Evolutionary conservation across 2,113 vertebrate species (phyloP).

Genomic region (Corythornis madagascariensis): DNA sequence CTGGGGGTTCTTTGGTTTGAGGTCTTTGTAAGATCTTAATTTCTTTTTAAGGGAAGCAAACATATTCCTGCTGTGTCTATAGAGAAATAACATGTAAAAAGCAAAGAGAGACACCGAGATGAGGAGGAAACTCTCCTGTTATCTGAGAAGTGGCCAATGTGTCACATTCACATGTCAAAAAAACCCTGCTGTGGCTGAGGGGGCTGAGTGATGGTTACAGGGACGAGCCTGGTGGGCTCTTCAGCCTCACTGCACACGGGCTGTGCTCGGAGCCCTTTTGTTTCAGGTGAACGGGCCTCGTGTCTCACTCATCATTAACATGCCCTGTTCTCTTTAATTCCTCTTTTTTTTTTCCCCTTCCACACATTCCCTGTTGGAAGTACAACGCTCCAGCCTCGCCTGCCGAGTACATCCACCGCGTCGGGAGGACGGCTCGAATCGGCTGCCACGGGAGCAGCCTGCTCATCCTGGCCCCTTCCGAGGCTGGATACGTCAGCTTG

Average conservation of each 20-base stretch:
- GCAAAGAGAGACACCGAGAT: slow-evolving; percentile 40
- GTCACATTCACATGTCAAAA: slow-evolving; percentile 63
- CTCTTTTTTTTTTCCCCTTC: background rate
- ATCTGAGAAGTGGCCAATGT: slow-evolving; percentile 71
- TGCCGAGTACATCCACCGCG: slow-evolving; percentile 92
- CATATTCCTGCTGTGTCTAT: slow-evolving; percentile 45
- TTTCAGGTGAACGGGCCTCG: slow-evolving; percentile 13
- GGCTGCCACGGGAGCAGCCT: slow-evolving; percentile 88
- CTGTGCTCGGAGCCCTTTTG: slow-evolving; percentile 48
- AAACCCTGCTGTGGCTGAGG: slow-evolving; percentile 22
- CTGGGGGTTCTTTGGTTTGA: background rate
- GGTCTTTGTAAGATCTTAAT: background rate
- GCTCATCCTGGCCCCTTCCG: slow-evolving; percentile 91
- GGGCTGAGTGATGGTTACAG: slow-evolving; percentile 47
- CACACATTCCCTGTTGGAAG: slow-evolving; percentile 66
- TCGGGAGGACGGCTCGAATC: slow-evolving; percentile 93
- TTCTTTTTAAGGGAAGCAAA: slow-evolving; percentile 37
- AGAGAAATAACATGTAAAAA: slow-evolving; percentile 63
- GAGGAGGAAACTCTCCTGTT: slow-evolving; percentile 43
- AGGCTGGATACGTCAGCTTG: slow-evolving; percentile 86
- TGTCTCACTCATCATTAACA: slow-evolving; percentile 68
- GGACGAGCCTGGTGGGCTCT: slow-evolving; percentile 15
- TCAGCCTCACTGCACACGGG: background rate
- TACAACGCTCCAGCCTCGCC: slow-evolving; percentile 86
- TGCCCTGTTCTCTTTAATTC: slow-evolving; percentile 32